These are phyloP conservation scores for Nannobrachium achirus DNA, from an alignment of 2,113 vertebrate genomes.

Conservation along the genomic window DNA sequence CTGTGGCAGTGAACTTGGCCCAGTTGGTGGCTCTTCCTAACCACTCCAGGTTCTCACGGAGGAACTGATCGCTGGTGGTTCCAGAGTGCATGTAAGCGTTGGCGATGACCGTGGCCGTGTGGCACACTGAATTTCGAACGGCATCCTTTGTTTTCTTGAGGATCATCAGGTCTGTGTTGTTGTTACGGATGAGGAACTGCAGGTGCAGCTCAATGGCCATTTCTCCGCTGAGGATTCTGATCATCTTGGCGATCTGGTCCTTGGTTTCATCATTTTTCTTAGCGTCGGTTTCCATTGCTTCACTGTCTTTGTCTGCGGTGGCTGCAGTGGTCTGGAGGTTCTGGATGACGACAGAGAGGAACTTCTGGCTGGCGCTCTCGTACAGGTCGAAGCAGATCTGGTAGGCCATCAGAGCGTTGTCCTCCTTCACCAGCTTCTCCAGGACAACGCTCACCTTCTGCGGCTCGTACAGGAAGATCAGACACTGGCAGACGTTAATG, in stretches of 20 bases:
- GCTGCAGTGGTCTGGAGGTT: conserved; percentile 93
- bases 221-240: conserved; percentile 98
- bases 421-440: conserved; percentile 97
- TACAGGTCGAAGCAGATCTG: conserved; percentile 99
- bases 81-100: conserved; percentile 99
- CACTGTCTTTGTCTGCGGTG: conserved; percentile 96
- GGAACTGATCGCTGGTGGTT: conserved; percentile 98
- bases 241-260: conserved; percentile 99
- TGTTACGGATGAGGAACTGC: conserved; percentile 98
- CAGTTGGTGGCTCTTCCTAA: conserved; percentile 98
- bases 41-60: conserved; percentile 99
- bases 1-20: conserved; percentile 99
- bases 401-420: conserved; percentile 98
- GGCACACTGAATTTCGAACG: conserved; percentile 97
- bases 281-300: conserved; percentile 96
- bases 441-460: conserved; percentile 98
- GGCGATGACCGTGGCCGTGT: conserved; percentile 98
- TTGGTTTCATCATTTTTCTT: conserved; percentile 95
- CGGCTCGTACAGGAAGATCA: conserved; percentile 98
- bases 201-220: conserved; percentile 98
- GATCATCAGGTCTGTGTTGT: conserved; percentile 99
- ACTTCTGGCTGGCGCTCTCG: conserved; percentile 98
- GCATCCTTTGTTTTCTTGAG: conserved; percentile 99
- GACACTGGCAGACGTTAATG: conserved; percentile 99
- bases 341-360: conserved; percentile 97